These are phyloP conservation scores for Lithobius niger DNA, from an alignment of 1,140 invertebrate species.

Conservation along the genomic window DNA sequence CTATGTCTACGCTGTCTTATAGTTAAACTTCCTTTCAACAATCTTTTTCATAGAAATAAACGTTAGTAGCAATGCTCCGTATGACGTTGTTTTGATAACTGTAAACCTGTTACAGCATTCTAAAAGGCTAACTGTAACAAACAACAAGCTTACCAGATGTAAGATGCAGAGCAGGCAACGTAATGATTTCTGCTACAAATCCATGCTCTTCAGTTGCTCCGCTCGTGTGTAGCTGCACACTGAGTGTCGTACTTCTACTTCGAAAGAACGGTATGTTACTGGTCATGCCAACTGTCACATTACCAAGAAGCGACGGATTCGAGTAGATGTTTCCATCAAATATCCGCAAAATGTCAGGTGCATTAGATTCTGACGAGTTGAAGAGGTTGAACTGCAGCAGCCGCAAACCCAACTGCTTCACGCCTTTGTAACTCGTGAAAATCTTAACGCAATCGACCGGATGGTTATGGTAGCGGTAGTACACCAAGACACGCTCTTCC, in stretches of 20 bases:
- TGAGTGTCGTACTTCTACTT: slow-evolving; percentile 44
- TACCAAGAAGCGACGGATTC: not conserved
- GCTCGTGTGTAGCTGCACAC: slow-evolving; percentile 82
- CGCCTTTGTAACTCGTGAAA: slow-evolving; percentile 66
- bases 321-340: slow-evolving; percentile 85
- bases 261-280: slow-evolving; percentile 22
- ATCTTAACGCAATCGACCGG: slow-evolving; percentile 97
- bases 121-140: slow-evolving; percentile 57
- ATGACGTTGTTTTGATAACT: too few relatives aligned
- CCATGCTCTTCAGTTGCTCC: slow-evolving; percentile 85
- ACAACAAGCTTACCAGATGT: too few relatives aligned
- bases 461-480: slow-evolving; percentile 94
- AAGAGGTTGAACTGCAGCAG: slow-evolving; percentile 87
- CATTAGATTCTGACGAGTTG: slow-evolving; percentile 70
- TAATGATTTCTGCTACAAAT: slow-evolving; percentile 94
- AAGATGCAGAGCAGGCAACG: slow-evolving; percentile 76
- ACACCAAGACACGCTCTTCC: slow-evolving; percentile 79
- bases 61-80: too few relatives aligned
- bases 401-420: slow-evolving; percentile 74
- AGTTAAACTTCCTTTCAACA: too few relatives aligned
- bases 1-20: too few relatives aligned
- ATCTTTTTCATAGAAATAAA: too few relatives aligned
- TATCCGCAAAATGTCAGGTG: slow-evolving; percentile 67
- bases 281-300: not conserved
- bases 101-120: slow-evolving; percentile 1